Evolutionary conservation across 2,113 vertebrate species (phyloP), one percentile per base, ranked within the genome.

Genomic region (Rhinoptilus africanus): DNA sequence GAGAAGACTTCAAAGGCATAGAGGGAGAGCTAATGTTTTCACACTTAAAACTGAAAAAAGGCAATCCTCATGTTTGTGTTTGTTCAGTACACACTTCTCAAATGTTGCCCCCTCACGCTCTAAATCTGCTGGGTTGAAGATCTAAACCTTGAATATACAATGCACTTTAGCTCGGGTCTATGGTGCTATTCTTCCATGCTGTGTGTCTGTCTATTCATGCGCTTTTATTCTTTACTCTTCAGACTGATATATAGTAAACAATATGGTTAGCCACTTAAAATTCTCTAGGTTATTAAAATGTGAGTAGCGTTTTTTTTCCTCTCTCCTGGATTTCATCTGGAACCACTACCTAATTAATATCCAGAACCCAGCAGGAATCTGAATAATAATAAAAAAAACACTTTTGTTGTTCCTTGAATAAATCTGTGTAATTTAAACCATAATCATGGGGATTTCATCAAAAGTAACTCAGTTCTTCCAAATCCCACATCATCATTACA

Each of bases 211-310:
- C 94, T 94, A 93, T 95, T 96, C 95, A 91, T 78, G 85, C 1
- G 32, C 89, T 94, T 95, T 96, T 85, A 79, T 97, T 95, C 96
- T 95, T 95, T 95, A 84, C 91, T 89, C 93, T 94, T 94, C 91
- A 91, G 92, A 92, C 93, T 88, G 94, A 94, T 96, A 96, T 80
- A 79, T 68, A 85, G 95, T 89, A 95, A 97, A 97, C 97, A 96
- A 97, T 97, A 98, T 95, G 96, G 95, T 83, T 90, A 97, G 89
- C 94, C 95, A 96, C 95, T 97, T 97, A 96, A 92, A 96, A 95
- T 98, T 97, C 93, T 93, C 93, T 56, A 85, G 82, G 96, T 97
- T 98, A 98, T 97, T 98, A 97, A 97, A 96, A 95, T 85, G 89
- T 96, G 89, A 96, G 91, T 24, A 93, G 92, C 60, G 10, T 26